These are phyloP conservation scores for Leptogaster cylindrica DNA, from an alignment of 2,888 invertebrate genomes.

Conservation along the genomic window DNA sequence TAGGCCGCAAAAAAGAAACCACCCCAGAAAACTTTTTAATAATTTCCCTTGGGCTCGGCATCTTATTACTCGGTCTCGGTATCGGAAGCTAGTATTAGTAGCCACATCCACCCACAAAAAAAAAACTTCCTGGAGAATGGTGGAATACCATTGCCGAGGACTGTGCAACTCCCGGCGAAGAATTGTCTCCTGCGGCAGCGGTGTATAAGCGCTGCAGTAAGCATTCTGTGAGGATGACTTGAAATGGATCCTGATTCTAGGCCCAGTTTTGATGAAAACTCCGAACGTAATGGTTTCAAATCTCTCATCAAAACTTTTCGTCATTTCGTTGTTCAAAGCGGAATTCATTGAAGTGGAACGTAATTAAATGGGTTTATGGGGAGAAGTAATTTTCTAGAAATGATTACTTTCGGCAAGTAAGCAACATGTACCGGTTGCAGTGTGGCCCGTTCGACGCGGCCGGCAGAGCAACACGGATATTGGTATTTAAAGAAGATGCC, in stretches of 20 bases:
- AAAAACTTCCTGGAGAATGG: no score
- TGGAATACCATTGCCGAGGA: no score
- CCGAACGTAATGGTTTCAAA: conserved; percentile 27
- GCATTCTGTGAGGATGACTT: not conserved
- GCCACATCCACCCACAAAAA: no score
- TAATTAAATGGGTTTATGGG: conserved; percentile 39
- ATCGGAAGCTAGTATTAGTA: no score
- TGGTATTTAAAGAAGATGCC: conserved; percentile 31
- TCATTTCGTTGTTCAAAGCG: conserved; percentile 35
- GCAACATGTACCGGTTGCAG: conserved; percentile 28
- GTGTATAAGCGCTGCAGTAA: conserved; percentile 10
- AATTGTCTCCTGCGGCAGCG: not conserved
- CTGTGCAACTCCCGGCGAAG: not conserved
- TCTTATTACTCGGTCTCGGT: conserved; percentile 21
- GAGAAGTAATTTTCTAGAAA: conserved; percentile 40
- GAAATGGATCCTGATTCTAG: not conserved
- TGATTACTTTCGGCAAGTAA: conserved; percentile 29
- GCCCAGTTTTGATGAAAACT: conserved; percentile 23
- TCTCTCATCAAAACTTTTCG: conserved; percentile 41
- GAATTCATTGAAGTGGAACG: conserved; percentile 39
- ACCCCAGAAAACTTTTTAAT: conserved; percentile 40
- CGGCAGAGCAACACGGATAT: conserved; percentile 18
- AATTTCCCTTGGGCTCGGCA: conserved; percentile 32
- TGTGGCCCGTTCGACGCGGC: not conserved
- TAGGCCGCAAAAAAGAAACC: conserved; percentile 15